Percentiles rank a stretch among this genome's conserved stretches.
phyloP scores from a whole-genome alignment of 2,888 invertebrate species.

The Sinodicranocentrus sp. region DNA sequence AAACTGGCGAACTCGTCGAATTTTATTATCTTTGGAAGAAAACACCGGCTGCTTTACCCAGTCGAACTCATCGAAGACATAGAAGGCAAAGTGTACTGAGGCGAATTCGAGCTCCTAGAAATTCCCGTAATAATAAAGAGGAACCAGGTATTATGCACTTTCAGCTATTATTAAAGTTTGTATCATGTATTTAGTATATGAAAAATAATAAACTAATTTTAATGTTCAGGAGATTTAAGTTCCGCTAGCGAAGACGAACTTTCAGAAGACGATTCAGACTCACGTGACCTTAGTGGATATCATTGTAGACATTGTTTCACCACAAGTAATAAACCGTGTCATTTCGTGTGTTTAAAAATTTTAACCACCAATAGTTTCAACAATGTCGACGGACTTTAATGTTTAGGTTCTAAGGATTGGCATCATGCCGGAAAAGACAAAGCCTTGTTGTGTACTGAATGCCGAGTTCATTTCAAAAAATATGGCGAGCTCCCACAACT shows the following conservation, averaged over 20 bases:
- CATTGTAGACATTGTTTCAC: constrained; percentile 88
- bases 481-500: constrained; percentile 86
- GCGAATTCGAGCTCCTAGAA: constrained; percentile 91
- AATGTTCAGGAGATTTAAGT: constrained; percentile 81
- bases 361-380: no score
- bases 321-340: constrained; percentile 81
- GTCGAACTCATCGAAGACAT: constrained; percentile 92
- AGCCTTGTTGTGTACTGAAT: constrained; percentile 86
- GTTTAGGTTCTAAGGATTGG: constrained; percentile 85
- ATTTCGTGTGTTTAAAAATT: no score
- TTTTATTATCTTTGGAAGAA: constrained; percentile 99
- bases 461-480: constrained; percentile 87
- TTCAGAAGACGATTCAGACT: constrained; percentile 97
- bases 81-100: constrained; percentile 91
- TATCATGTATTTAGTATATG: neutral
- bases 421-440: constrained; percentile 87
- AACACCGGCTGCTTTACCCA: constrained; percentile 97
- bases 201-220: no score
- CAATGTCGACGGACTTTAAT: neutral
- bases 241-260: constrained; percentile 86
- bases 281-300: constrained; percentile 87
- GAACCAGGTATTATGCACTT: constrained; percentile 72
- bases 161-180: neutral
- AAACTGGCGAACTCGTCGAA: constrained; percentile 97
- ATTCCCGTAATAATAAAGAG: constrained; percentile 85